phyloP scores from a whole-genome alignment of 2,113 vertebrate species.

The Pelobates fuscus region DNA sequence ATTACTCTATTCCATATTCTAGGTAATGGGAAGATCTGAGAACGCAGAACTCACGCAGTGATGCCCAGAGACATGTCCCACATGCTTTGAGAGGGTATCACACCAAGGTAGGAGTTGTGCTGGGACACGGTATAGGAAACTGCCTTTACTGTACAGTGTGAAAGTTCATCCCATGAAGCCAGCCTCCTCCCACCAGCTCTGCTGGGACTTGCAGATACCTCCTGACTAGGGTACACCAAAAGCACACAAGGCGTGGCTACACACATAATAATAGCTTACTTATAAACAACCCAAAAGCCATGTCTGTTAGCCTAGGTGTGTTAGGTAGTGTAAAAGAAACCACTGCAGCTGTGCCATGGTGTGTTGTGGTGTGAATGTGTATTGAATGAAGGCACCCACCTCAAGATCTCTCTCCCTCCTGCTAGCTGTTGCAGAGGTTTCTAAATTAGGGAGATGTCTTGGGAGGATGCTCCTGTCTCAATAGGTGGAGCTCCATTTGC shows the following conservation, averaged over 20 bases:
- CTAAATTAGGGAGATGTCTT: not conserved
- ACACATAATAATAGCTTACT: not conserved
- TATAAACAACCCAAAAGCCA: not conserved
- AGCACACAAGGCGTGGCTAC: constrained; percentile 29
- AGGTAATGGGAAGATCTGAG: too few relatives aligned
- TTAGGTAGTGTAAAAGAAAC: too few relatives aligned
- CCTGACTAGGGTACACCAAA: not conserved
- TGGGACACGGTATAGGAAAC: too few relatives aligned
- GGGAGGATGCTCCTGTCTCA: not conserved
- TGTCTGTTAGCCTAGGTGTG: not conserved
- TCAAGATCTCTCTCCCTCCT: not conserved
- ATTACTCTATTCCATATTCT: too few relatives aligned
- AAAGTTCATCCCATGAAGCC: not conserved
- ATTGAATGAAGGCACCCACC: constrained; percentile 10
- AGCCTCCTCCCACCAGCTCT: constrained; percentile 11
- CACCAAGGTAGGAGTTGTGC: too few relatives aligned
- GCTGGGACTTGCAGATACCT: not conserved
- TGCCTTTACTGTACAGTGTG: not conserved
- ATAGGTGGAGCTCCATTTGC: not conserved
- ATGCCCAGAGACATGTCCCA: too few relatives aligned
- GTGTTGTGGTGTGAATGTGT: too few relatives aligned
- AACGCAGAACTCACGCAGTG: too few relatives aligned
- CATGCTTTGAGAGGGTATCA: too few relatives aligned
- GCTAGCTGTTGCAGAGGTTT: constrained; percentile 8
- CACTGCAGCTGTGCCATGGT: not conserved